phyloP scores from a whole-genome alignment of 2,888 invertebrate genomes.

The Brachyptera putata region DNA sequence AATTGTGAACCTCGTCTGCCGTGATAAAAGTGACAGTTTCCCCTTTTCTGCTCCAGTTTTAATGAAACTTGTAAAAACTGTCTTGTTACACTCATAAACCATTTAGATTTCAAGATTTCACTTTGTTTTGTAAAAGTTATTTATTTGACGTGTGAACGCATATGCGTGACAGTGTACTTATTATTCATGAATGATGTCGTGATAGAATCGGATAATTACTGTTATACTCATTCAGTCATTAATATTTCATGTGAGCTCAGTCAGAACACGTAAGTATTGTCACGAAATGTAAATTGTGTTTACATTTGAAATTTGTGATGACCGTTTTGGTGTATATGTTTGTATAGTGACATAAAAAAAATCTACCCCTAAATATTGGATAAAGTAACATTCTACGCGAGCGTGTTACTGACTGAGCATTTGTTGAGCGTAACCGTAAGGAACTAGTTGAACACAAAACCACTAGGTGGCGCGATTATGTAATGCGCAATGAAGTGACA shows the following conservation, averaged over 20 bases:
- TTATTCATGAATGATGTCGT: neutral
- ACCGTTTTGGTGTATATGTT: neutral
- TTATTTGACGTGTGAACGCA: neutral
- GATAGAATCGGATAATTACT: neutral
- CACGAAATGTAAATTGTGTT: neutral
- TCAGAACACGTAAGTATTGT: neutral
- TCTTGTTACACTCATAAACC: too few species aligned
- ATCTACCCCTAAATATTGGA: too few species aligned
- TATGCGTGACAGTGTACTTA: neutral
- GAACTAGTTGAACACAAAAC: too few species aligned
- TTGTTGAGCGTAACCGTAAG: too few species aligned
- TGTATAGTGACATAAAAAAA: too few species aligned
- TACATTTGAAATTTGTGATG: neutral
- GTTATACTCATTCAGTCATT: neutral
- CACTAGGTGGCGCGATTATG: too few species aligned
- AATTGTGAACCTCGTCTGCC: neutral
- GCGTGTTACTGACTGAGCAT: too few species aligned
- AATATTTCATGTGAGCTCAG: neutral
- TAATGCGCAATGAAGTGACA: too few species aligned
- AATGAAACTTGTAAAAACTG: too few species aligned
- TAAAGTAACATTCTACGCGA: too few species aligned
- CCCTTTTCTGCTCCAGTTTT: slow-evolving; percentile 3
- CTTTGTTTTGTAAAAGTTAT: neutral
- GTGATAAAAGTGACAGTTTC: slow-evolving; percentile 1
- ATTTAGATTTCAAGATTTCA: too few species aligned